These are phyloP conservation scores for Dendrolimus pini DNA, from an alignment of 2,888 invertebrate genomes.

Conservation along the genomic window DNA sequence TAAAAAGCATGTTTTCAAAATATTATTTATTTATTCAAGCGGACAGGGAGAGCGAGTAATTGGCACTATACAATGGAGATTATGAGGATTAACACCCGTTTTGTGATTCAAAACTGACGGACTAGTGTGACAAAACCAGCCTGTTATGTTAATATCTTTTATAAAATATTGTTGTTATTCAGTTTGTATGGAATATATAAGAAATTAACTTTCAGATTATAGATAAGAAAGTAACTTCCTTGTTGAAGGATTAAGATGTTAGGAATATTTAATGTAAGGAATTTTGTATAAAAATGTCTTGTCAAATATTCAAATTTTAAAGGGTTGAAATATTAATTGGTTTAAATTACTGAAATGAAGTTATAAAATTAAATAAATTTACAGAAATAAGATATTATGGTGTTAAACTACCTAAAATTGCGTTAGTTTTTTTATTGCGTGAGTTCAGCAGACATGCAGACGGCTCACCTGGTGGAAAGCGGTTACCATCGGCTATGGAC, in stretches of 20 bases:
- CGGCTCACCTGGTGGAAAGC: no score
- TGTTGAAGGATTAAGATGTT: neutral
- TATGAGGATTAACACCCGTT: slow-evolving; percentile 63
- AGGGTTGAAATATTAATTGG: no score
- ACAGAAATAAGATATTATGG: no score
- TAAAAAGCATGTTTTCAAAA: slow-evolving; percentile 38
- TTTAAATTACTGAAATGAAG: no score
- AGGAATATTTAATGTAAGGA: neutral
- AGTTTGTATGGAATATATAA: neutral
- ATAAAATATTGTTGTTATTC: slow-evolving; percentile 23
- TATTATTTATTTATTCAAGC: slow-evolving; percentile 68
- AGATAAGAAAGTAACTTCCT: neutral
- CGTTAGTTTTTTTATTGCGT: no score
- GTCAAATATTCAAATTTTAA: no score
- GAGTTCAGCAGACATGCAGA: no score
- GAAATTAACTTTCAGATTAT: neutral
- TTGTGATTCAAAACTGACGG: slow-evolving; percentile 66
- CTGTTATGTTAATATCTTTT: slow-evolving; percentile 71
- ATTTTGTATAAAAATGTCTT: no score
- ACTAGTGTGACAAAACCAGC: slow-evolving; percentile 55
- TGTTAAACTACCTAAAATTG: no score
- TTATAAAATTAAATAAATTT: no score
- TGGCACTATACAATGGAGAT: slow-evolving; percentile 71
- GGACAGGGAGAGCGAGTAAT: slow-evolving; percentile 72
- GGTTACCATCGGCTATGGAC: no score